Conservation (phyloP, 2,888 invertebrate genomes). For the Chrysomela aeneicollis region DNA sequence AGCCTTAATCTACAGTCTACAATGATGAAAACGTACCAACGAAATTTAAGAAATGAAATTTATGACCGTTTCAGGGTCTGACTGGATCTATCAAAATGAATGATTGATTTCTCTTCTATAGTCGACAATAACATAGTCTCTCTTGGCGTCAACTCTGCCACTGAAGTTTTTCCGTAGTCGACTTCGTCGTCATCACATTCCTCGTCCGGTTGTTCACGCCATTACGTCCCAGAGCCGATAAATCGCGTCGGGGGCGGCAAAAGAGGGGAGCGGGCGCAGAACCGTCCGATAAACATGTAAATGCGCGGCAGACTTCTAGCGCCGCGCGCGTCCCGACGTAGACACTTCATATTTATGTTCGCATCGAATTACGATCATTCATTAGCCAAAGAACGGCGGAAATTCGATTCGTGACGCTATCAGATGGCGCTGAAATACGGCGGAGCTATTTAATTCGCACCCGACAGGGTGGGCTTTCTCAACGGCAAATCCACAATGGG, state of each 20-base stretch:
- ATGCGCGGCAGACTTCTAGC: slow-evolving; percentile 45
- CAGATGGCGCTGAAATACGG: slow-evolving; percentile 43
- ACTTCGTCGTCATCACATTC: slow-evolving; percentile 51
- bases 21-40: too few relatives aligned
- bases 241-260: slow-evolving; percentile 50
- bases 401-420: slow-evolving; percentile 56
- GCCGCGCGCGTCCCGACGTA: slow-evolving; percentile 7
- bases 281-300: slow-evolving; percentile 58
- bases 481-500: neutral
- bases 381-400: slow-evolving; percentile 51
- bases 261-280: slow-evolving; percentile 45
- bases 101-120: too few relatives aligned
- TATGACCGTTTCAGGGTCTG: too few relatives aligned
- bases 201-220: slow-evolving; percentile 56
- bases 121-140: neutral
- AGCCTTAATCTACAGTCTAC: too few relatives aligned
- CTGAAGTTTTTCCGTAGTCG: slow-evolving; percentile 35
- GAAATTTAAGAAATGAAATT: too few relatives aligned
- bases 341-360: slow-evolving; percentile 46
- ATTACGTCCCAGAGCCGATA: slow-evolving; percentile 50
- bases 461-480: slow-evolving; percentile 22
- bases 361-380: slow-evolving; percentile 59
- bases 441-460: slow-evolving; percentile 18
- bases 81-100: too few relatives aligned
- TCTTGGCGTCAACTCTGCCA: neutral